These are phyloP conservation scores for Drosophila meridionalis DNA, from an alignment of 2,888 invertebrate species.

Conservation along the genomic window DNA sequence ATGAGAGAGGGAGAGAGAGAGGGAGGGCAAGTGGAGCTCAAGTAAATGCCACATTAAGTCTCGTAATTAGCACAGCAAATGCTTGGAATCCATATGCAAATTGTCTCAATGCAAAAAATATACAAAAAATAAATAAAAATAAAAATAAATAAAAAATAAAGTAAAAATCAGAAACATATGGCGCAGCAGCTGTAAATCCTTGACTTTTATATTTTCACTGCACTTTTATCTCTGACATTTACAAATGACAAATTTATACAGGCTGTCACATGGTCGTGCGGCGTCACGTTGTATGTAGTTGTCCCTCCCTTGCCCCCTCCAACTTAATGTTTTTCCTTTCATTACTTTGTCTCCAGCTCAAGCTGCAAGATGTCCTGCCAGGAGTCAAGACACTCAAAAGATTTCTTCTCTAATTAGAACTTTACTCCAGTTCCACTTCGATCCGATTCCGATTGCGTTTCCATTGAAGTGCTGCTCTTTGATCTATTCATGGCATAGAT, in stretches of 20 bases:
- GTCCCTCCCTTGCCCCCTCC: neutral
- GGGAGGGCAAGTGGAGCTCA: neutral
- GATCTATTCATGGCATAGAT: slow-evolving; percentile 63
- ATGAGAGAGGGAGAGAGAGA: neutral
- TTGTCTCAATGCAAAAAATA: slow-evolving; percentile 60
- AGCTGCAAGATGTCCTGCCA: slow-evolving; percentile 48
- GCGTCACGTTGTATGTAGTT: slow-evolving; percentile 26
- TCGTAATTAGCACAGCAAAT: slow-evolving; percentile 80
- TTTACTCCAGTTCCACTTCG: slow-evolving; percentile 8
- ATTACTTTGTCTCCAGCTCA: slow-evolving; percentile 14
- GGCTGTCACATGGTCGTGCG: slow-evolving; percentile 70
- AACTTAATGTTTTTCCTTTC: neutral
- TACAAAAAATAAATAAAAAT: neutral
- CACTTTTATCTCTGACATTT: slow-evolving; percentile 79
- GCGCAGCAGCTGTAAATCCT: slow-evolving; percentile 17
- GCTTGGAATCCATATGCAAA: slow-evolving; percentile 66
- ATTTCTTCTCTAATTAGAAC: slow-evolving; percentile 66
- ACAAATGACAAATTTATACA: slow-evolving; percentile 81
- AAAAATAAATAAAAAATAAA: neutral
- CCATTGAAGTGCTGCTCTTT: slow-evolving; percentile 64
- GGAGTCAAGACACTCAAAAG: slow-evolving; percentile 41
- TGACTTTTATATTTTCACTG: slow-evolving; percentile 6
- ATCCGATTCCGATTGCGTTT: slow-evolving; percentile 33
- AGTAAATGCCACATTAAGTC: slow-evolving; percentile 74
- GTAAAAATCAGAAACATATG: slow-evolving; percentile 73